Percentiles rank a stretch among this genome's conserved stretches.
These are phyloP conservation scores for Cephus cinctus DNA, from an alignment of 1,140 invertebrate genomes.

Conservation along the genomic window DNA sequence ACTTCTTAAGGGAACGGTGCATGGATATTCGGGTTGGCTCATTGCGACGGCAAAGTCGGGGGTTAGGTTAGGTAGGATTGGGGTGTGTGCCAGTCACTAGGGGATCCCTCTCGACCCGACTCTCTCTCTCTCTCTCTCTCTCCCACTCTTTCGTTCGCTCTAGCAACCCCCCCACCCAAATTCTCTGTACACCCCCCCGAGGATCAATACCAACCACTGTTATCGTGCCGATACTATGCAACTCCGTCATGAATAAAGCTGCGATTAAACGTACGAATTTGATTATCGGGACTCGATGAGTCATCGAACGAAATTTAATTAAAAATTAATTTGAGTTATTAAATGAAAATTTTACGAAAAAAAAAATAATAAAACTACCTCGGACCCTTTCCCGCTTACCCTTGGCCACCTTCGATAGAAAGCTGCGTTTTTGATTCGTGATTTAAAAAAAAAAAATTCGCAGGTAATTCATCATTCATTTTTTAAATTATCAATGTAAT, in stretches of 20 bases:
- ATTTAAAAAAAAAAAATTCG: too few relatives aligned
- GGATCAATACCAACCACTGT: conserved; percentile 47
- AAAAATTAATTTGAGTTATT: too few relatives aligned
- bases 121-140: conserved; percentile 10
- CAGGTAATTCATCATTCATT: too few relatives aligned
- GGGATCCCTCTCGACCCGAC: conserved; percentile 10
- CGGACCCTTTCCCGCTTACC: too few relatives aligned
- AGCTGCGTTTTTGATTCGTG: too few relatives aligned
- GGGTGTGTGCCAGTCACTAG: conserved; percentile 17
- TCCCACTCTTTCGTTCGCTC: conserved; percentile 9
- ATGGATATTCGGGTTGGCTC: conserved; percentile 10
- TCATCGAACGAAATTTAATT: too few relatives aligned
- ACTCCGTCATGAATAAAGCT: conserved; percentile 11
- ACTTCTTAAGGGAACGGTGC: conserved; percentile 20
- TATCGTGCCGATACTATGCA: conserved; percentile 42
- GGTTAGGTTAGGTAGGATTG: conserved; percentile 15
- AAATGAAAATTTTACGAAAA: too few relatives aligned
- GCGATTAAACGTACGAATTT: neutral
- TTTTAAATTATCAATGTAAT: too few relatives aligned
- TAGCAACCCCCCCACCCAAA: conserved; percentile 20
- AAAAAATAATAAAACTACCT: too few relatives aligned
- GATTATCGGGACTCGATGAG: too few relatives aligned
- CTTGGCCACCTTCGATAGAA: too few relatives aligned
- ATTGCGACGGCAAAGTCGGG: too few relatives aligned
- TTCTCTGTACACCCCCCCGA: conserved; percentile 33